Evolutionary conservation across 2,888 invertebrate genomes (phyloP), one percentile per base, ranked within the genome.

Genomic region (Rhorus exstirpatorius): DNA sequence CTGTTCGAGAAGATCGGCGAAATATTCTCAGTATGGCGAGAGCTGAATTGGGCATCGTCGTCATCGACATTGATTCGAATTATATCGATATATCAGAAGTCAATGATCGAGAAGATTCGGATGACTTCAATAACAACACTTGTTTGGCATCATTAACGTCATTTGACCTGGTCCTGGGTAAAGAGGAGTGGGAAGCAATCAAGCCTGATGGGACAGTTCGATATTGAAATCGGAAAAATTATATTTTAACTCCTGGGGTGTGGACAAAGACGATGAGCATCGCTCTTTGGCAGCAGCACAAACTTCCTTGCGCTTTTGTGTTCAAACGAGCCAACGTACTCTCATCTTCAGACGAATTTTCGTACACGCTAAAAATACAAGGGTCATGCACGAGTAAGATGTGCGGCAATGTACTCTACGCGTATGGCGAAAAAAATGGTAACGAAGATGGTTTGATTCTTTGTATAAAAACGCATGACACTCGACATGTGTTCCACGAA

Each of bases 211-310:
- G 74, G 10, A 31, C 63, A 1, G 26, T 44, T 31, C 14, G 7
- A 0, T 79, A 65, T 10, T 58, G 60, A 8, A 70, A 61, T 4
- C 41, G 80, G 19, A 19, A 63, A 3, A 49, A 3, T 8, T 46
- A 31, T 6, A 78, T 63, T 6, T 31, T 78, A 8, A 61, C 19
- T 10, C 76, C 46, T 14, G 26, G 68, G 8, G 63, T 65, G 3
- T 83, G 80, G 83, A 75, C 83, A 12, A 75, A 70, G 14, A 60
- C 51, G 1, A 10, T 83, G 1, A 38, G 68, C 17, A 41, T 72
- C 2, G 58, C 60, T 31, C 21, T 83, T 3, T 55, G 61, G 26
- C 14, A 46, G 8, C 65, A 79, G n/a, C 55, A 72, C 0, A 49
- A 74, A 53, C 10, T 71, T 1, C 60, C 61, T 10, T 78, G 78